These are phyloP conservation scores for Nasonia giraulti DNA, from an alignment of 1,140 invertebrate genomes.

Conservation along the genomic window DNA sequence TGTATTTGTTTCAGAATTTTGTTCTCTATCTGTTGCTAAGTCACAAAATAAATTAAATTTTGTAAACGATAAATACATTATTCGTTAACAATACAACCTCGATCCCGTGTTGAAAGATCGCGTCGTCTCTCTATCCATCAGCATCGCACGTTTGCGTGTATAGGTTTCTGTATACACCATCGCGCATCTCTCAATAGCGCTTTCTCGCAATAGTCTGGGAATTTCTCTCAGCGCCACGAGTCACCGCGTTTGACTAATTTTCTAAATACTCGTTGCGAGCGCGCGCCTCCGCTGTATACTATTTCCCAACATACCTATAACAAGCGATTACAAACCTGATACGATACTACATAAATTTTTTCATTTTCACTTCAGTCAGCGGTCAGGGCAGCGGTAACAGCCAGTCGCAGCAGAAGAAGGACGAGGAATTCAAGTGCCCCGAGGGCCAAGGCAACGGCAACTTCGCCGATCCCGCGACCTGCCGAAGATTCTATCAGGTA, in stretches of 20 bases:
- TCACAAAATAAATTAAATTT: too few relatives aligned
- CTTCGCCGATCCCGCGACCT: constrained; percentile 92
- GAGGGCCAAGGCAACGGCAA: constrained; percentile 88
- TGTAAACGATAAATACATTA: too few relatives aligned
- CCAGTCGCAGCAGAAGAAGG: constrained; percentile 74
- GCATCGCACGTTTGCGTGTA: too few relatives aligned
- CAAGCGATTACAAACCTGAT: too few relatives aligned
- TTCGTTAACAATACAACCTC: background rate
- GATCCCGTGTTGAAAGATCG: background rate
- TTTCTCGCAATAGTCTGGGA: constrained; percentile 33
- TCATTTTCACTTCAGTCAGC: constrained; percentile 54
- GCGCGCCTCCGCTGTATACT: background rate
- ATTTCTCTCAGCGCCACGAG: constrained; percentile 30
- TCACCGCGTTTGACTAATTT: constrained; percentile 24
- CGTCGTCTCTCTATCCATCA: too few relatives aligned
- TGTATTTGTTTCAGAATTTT: too few relatives aligned
- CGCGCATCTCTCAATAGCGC: background rate
- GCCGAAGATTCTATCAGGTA: constrained; percentile 91
- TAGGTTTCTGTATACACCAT: too few relatives aligned
- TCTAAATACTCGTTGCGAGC: background rate
- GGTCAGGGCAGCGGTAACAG: constrained; percentile 69
- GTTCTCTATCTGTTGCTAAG: too few relatives aligned
- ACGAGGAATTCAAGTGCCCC: constrained; percentile 83
- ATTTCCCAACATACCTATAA: too few relatives aligned
- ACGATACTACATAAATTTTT: background rate